phyloP scores from a whole-genome alignment of 1,140 invertebrate genomes.

The Himalopsyche phryganea region DNA sequence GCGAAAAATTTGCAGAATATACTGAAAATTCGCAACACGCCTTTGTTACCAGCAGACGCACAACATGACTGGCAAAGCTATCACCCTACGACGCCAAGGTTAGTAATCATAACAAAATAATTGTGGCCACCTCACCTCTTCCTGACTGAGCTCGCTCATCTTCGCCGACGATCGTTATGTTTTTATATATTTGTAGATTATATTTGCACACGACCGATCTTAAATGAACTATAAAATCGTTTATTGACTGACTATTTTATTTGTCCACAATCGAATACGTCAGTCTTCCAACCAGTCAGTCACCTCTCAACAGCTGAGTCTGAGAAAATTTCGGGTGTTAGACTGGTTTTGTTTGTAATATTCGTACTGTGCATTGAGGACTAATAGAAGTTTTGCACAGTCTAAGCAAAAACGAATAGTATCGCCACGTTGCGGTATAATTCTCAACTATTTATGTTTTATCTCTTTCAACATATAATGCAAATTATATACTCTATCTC shows the following conservation, averaged over 20 bases:
- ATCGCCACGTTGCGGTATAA: slow-evolving; percentile 8
- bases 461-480: slow-evolving; percentile 6
- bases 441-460: slow-evolving; percentile 6
- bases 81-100: slow-evolving; percentile 23
- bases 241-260: slow-evolving; percentile 10
- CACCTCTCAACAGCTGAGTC: slow-evolving; percentile 48
- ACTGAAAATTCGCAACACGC: slow-evolving; percentile 1
- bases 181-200: too few species aligned
- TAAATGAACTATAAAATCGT: neutral
- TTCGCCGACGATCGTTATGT: neutral
- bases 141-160: slow-evolving; percentile 74
- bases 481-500: slow-evolving; percentile 6
- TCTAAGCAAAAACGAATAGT: slow-evolving; percentile 15
- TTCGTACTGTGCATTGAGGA: neutral
- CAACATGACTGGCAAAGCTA: slow-evolving; percentile 25
- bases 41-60: slow-evolving; percentile 23
- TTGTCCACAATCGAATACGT: slow-evolving; percentile 41
- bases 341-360: slow-evolving; percentile 15
- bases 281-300: slow-evolving; percentile 51
- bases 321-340: slow-evolving; percentile 12
- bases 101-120: slow-evolving; percentile 28
- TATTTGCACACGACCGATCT: too few species aligned
- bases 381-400: slow-evolving; percentile 4
- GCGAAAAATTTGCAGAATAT: too few species aligned
- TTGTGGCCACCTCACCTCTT: slow-evolving; percentile 59